Evolutionary conservation across 2,797 vertebrate genomes (phyloP).

Genomic region (Galagoides demidoff): DNA sequence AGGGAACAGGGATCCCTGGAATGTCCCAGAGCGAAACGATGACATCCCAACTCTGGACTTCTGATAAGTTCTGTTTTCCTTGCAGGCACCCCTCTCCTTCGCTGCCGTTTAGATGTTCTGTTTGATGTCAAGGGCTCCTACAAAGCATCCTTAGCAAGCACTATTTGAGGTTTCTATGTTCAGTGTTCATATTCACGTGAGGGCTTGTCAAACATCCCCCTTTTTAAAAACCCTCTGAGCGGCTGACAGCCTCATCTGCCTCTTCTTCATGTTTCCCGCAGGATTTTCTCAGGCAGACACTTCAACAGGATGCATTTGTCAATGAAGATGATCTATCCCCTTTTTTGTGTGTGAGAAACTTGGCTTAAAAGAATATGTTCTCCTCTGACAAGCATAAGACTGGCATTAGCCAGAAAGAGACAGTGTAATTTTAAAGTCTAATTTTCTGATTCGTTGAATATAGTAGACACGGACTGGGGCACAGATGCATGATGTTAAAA

Average conservation of each 20-base stretch:
- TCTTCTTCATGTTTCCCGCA: neutral
- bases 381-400: constrained; percentile 43
- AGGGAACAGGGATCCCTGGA: neutral
- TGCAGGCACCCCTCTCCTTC: neutral
- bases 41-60: neutral
- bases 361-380: constrained; percentile 43
- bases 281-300: neutral
- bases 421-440: constrained; percentile 60
- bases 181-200: constrained; percentile 5
- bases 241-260: neutral
- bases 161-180: neutral
- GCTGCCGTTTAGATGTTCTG: neutral
- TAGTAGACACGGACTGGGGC: neutral
- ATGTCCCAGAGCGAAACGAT: constrained; percentile 24
- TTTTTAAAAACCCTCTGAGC: neutral
- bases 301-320: constrained; percentile 35
- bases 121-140: neutral
- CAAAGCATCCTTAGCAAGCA: constrained; percentile 33
- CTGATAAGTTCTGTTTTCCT: neutral
- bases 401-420: constrained; percentile 49
- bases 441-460: constrained; percentile 70
- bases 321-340: neutral
- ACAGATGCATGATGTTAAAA: constrained; percentile 21
- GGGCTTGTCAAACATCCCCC: neutral
- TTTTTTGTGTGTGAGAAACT: neutral